A percentile compares a stretch with the other conserved stretches of the same genome.
Evolutionary conservation across 64 coral and sea anemone species (phyloP).

Genomic region (Hydrozoanthus tunicans): DNA sequence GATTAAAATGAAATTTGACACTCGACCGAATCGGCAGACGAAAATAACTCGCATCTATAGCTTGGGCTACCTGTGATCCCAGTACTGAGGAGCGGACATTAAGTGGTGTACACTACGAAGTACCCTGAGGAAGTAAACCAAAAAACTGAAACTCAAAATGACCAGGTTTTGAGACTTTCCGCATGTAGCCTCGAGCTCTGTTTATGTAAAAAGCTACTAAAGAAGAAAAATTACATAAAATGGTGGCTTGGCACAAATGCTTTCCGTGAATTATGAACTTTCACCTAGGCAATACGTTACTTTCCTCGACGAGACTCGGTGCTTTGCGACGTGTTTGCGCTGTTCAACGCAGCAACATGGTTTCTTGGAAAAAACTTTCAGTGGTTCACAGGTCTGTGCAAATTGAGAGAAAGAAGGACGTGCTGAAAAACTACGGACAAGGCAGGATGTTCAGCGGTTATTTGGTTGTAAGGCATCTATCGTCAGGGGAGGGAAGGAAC

Average conservation of each 20-base stretch:
- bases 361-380: background rate
- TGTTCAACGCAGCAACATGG: background rate
- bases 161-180: background rate
- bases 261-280: background rate
- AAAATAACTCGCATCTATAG: too few relatives aligned
- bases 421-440: too few relatives aligned
- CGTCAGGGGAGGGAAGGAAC: background rate
- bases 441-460: background rate
- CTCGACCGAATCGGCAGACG: too few relatives aligned
- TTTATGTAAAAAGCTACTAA: background rate
- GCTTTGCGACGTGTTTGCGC: background rate
- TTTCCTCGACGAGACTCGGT: background rate
- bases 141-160: background rate
- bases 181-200: background rate
- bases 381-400: background rate
- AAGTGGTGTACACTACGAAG: background rate
- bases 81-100: background rate
- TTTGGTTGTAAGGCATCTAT: background rate
- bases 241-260: conserved; percentile 13
- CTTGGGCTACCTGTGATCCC: too few relatives aligned
- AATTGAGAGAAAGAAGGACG: too few relatives aligned
- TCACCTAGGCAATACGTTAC: background rate
- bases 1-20: too few relatives aligned
- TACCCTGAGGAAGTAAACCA: background rate
- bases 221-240: background rate